Conservation (phyloP, 2,113 vertebrate genomes). For the Scomber japonicus region DNA sequence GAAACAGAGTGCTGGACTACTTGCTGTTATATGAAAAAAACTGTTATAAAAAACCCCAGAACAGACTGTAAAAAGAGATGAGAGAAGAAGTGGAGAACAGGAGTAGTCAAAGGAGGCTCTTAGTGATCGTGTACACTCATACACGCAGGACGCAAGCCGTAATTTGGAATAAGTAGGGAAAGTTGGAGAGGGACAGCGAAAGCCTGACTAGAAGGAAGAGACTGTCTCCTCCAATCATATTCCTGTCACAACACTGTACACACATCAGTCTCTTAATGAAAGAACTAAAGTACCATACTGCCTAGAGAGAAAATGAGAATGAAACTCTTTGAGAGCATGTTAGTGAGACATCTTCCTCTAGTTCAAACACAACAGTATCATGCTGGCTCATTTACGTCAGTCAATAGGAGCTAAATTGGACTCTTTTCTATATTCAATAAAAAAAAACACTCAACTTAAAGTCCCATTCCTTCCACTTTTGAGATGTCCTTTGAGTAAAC, state of each 20-base stretch:
- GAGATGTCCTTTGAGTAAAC: conserved; percentile 28
- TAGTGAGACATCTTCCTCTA: background rate
- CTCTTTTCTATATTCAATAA: conserved; percentile 5
- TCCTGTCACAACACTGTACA: background rate
- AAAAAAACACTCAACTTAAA: background rate
- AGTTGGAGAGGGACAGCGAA: background rate
- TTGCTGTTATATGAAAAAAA: background rate
- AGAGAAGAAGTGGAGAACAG: background rate
- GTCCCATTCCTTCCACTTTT: background rate
- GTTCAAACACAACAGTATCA: conserved; percentile 2
- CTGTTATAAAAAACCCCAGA: background rate
- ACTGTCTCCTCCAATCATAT: conserved; percentile 11
- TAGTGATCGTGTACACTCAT: conserved; percentile 13
- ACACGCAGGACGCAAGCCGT: background rate
- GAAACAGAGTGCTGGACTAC: conserved; percentile 20
- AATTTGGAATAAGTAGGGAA: conserved; percentile 25
- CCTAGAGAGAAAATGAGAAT: background rate
- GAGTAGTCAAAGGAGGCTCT: background rate
- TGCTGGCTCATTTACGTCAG: background rate
- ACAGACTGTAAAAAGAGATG: background rate
- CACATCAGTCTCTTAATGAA: conserved; percentile 27
- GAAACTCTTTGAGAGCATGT: background rate
- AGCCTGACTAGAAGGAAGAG: conserved; percentile 21
- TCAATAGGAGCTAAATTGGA: conserved; percentile 11
- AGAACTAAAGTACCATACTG: background rate